Base-by-base conservation (phyloP, 2,797 vertebrate genomes). In the Helicolenus hilgendorfi region DNA sequence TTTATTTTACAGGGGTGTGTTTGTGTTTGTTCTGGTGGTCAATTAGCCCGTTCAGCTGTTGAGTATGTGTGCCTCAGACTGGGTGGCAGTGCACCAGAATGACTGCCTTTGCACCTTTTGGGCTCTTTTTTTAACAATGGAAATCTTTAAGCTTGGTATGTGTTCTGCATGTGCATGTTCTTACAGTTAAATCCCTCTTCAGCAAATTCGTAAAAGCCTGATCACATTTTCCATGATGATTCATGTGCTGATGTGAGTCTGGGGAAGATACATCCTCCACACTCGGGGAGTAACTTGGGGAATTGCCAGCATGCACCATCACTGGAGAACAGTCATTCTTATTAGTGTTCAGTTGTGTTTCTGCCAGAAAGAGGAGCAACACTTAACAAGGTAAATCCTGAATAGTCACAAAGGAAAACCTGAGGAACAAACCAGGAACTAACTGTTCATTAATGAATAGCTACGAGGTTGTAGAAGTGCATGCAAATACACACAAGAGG, bases 1-100 rank as follows among this genome's bases (percentile, higher is more conserved):
- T 95, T 94, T 87, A 92, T 94, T 94, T 91, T 90, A 94, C 89
- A 85, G 81, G 77, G 60, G 13, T 53, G 68, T 89, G 89, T 86
- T 88, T 80, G 36, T 91, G 55, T 94, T 94, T 90, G 84, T 76
- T 89, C 55, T 77, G 33, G 33, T 72, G 76, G 83, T 91, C 86
- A 81, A 18, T 89, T 86, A 88, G 72, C 45, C 69, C 69, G 53
- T 83, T 84, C 76, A 88, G 80, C 85, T 74, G 71, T 68, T 33
- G 59, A 81, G 70, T 60, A 76, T 85, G 29, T 59, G 5, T 84
- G 72, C 49, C 36, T 69, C 35, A 15, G 59, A 20, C 53, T 45
- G 31, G 35, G 59, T 69, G 18, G 20, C 72, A 45, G 26, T 76
- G 22, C 35, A 33, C 33, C n/a, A 60, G 27, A 68, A 27, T 31